Base-by-base conservation (phyloP, 2,113 vertebrate species). In the Gasterosteus nipponicus region DNA sequence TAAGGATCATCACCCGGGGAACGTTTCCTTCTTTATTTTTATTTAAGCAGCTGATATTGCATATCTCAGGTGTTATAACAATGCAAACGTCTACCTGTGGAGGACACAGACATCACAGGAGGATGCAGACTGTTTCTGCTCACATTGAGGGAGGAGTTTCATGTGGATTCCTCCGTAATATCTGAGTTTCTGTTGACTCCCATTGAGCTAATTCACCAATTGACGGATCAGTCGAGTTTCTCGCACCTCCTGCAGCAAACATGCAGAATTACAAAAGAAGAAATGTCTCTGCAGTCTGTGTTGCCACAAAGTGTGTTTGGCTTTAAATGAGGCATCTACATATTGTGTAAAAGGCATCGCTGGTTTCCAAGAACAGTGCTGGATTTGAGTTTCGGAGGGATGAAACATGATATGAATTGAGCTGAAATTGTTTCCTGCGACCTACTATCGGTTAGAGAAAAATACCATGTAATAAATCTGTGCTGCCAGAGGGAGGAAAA, bases 341-440 rank as follows among this genome's bases (percentile, higher is more conserved):
- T 18, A 29, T 33, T 31, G 15, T 56, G 56, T 33, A 22, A 62
- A 41, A 31, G 0, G 3, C 10, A 26, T 35, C 15, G 9, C 38
- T 35, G 59, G 4, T 71, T 84, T 61, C 26, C 4, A 64, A 26
- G 18, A 60, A 33, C 11, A 49, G 15, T 15, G 12, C 64, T 65
- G 0, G 15, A 6, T 73, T 39, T 53, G 33, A 57, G 26, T 63
- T 35, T 46, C 11, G 10, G 14, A 65, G 46, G 31, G 6, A 69
- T 75, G 47, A 74, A 68, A 61, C 47, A 42, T 4, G 33, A 29
- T 6, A 31, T 66, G 18, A 70, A 69, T 19, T 35, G 47, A 75
- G n/a, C 33, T 69, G 0, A 10, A 44, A 38, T 12, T 42, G 46
- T 65, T 61, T 26, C 39, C 49, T 53, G 29, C 26, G n/a, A 31